Evolutionary conservation across 2,888 invertebrate species (phyloP).

Genomic region (Polydrusus tereticollis): DNA sequence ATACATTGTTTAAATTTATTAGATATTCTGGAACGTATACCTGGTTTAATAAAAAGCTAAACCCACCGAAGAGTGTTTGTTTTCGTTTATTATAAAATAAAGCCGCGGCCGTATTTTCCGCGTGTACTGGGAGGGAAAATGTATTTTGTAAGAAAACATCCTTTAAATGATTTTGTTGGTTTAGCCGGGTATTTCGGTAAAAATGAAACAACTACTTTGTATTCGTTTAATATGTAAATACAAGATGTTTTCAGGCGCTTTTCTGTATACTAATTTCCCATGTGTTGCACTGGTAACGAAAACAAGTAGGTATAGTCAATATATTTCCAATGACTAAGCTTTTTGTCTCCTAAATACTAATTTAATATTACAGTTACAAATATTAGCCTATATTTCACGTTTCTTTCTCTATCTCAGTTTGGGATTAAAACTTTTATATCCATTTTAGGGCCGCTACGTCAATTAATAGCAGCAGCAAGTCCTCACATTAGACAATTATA

Average conservation of each 20-base stretch:
- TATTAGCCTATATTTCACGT: too few relatives aligned
- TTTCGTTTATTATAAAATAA: slow-evolving; percentile 29
- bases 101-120: slow-evolving; percentile 2
- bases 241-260: not conserved
- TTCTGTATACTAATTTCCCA: not conserved
- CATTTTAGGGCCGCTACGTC: too few relatives aligned
- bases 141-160: slow-evolving; percentile 37
- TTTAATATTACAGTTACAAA: too few relatives aligned
- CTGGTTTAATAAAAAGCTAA: not conserved
- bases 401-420: too few relatives aligned
- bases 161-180: slow-evolving; percentile 30
- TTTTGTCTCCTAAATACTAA: too few relatives aligned
- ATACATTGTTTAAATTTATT: not conserved
- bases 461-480: too few relatives aligned
- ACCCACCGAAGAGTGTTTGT: slow-evolving; percentile 2
- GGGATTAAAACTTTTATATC: too few relatives aligned
- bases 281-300: not conserved
- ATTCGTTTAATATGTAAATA: not conserved
- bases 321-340: too few relatives aligned
- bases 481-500: too few relatives aligned
- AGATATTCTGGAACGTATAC: not conserved
- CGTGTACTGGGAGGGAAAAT: slow-evolving; percentile 10
- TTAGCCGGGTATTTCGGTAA: slow-evolving; percentile 21
- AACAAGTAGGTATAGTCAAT: not conserved
- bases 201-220: slow-evolving; percentile 28